Evolutionary conservation across 2,113 vertebrate species (phyloP), one percentile per base, ranked within the genome.

Genomic region (Pleuronectes platessa): DNA sequence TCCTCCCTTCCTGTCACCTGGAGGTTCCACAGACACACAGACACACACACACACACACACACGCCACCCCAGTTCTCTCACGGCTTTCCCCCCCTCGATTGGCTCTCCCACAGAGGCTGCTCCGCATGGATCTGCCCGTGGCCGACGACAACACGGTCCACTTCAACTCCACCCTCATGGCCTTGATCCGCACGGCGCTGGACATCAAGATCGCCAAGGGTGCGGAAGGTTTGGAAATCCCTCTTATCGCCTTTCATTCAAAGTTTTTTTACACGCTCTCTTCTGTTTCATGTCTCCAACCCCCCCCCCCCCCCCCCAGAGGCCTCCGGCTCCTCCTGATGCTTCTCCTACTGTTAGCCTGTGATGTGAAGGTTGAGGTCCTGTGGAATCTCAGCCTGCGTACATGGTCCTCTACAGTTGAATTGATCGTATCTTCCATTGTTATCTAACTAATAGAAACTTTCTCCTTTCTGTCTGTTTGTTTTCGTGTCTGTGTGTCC

Each of bases 161-260:
- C 88, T 98, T 98, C 91, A 97, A 97, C 88, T 97, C 97, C 64
- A 98, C 97, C 3, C 96, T 98, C 77, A 98, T 98, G 97, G 97
- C 97, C 53, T 91, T 98, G 92, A 98, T 98, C 85, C 95, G 97
- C 74, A 98, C 97, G 0, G 97, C 97, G 5, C 90, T 98, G 92
- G 97, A 98, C 85, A 98, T 98, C 93, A 98, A 98, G 92, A 98
- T 98, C 51, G 97, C 97, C 88, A 98, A 98, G 93, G 96, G 96
- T 94, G 70, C 86, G 85, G 93, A 96, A 93, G 86, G 83, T 93
- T 93, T 90, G 85, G 66, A 86, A 21, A 83, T 62, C 68, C 35
- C 40, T 68, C 62, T 80, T 80, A 56, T 45, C 26, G 82, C 60
- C 53, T 87, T 65, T 74, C 5, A 14, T 71, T 8, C 55, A 24